These are phyloP conservation scores for Junco hyemalis DNA, from an alignment of 2,113 vertebrate genomes.

Conservation along the genomic window DNA sequence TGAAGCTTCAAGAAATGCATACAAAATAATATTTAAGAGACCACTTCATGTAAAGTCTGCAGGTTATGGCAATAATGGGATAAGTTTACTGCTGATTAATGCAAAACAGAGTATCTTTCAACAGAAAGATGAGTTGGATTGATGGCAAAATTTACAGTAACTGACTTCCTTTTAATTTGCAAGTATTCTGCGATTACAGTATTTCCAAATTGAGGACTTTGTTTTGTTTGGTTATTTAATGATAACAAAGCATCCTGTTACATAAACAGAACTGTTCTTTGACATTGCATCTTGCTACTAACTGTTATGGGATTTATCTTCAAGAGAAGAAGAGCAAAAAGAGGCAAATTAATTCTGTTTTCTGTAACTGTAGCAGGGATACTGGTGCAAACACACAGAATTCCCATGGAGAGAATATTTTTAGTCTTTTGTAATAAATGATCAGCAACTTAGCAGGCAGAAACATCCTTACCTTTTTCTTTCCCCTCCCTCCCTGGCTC, in stretches of 20 bases:
- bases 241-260: background rate
- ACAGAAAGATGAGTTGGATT: background rate
- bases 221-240: background rate
- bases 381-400: background rate
- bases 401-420: constrained; percentile 4
- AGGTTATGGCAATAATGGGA: background rate
- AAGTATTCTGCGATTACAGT: background rate
- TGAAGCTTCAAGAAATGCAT: background rate
- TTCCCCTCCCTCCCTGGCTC: background rate
- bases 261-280: background rate
- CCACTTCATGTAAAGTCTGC: background rate
- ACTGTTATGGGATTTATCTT: background rate
- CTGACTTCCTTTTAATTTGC: background rate
- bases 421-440: constrained; percentile 31
- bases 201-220: background rate
- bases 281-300: background rate
- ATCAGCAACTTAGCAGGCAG: background rate
- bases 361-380: background rate
- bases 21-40: background rate
- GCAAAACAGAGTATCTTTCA: background rate
- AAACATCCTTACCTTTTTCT: background rate
- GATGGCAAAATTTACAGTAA: background rate
- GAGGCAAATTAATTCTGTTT: constrained; percentile 41
- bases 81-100: background rate
- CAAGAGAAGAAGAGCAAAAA: constrained; percentile 16